Evolutionary conservation across 2,888 invertebrate species (phyloP), one percentile per base, ranked within the genome.

Genomic region (Lagria hirta): DNA sequence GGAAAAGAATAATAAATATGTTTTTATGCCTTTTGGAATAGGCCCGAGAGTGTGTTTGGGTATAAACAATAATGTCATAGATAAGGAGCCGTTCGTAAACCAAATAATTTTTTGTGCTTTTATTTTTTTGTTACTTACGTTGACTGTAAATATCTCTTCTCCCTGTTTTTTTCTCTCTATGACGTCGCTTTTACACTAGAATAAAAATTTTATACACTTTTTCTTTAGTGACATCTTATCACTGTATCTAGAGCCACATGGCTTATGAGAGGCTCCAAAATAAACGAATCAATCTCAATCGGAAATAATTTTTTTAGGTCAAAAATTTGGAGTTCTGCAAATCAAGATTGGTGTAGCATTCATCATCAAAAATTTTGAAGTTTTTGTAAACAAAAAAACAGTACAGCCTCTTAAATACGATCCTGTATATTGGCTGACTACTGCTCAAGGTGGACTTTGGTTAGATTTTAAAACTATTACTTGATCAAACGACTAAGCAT

Each of bases 331-430:
- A 5, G 20, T 51, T 3, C 15, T 54, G 14, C 70, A 73, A 52
- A 57, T 69, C 0, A 73, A 72, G 59, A 38, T 69, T 1, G 73
- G 68, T 2, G 32, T 72, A 0, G 58, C 64, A 2, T 57, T 61
- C 20, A 54, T 71, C 6, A 36, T 73, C 1, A 50, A 52, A 5
- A 64, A 66, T 20, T 70, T 64, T 43, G 57, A 60, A 36, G 49
- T 71, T 4, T 59, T 62, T 2, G 49, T 69, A 3, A 34, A 34
- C 23, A 4, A 3, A 15, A 54, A 66, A 43, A 69, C 68, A 0
- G 38, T 46, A 2, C 52, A 57, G 21, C 62, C 66, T 1, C 62
- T 66, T 8, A 46, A 34, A 2, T 40, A 41, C 3, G 43, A 65
- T 27, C 44, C 57, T 3, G 47, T 33, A 1, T 20, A 58, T 1